Percentiles rank a stretch among this genome's conserved stretches.
These are phyloP conservation scores for Macrosiphum euphorbiae DNA, from an alignment of 2,888 invertebrate species.

Conservation along the genomic window DNA sequence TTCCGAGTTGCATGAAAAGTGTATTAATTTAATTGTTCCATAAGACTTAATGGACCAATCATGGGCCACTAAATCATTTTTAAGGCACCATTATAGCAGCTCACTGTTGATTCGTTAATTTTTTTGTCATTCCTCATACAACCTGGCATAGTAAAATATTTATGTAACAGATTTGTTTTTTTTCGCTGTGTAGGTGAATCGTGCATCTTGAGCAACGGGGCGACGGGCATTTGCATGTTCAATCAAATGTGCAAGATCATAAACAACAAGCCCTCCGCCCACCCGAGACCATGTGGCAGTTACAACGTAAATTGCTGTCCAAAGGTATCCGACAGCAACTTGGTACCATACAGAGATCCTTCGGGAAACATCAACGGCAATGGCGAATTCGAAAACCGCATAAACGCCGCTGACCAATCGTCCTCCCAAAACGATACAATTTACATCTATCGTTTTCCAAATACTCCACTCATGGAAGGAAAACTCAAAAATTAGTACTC, in stretches of 20 bases:
- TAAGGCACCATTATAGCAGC: too few species aligned
- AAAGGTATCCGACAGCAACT: neutral
- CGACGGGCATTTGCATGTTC: constrained; percentile 56
- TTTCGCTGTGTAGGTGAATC: constrained; percentile 44
- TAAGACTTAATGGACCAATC: too few species aligned
- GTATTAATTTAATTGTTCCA: too few species aligned
- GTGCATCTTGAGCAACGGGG: constrained; percentile 53
- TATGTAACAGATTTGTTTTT: neutral
- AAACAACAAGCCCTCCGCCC: constrained; percentile 1
- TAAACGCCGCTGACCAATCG: neutral
- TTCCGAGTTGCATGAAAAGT: too few species aligned
- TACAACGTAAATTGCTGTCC: constrained; percentile 64
- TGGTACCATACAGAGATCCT: neutral
- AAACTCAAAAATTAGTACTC: neutral
- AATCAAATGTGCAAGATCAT: constrained; percentile 49
- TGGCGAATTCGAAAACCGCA: neutral
- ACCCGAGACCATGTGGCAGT: constrained; percentile 62
- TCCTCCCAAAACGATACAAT: neutral
- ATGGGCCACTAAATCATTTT: too few species aligned
- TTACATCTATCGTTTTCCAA: neutral
- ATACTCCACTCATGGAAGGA: neutral
- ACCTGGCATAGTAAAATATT: too few species aligned
- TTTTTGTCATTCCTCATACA: too few species aligned
- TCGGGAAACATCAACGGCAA: neutral
- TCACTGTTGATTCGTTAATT: too few species aligned